Evolutionary conservation across 92 coral and sea anemone genomes (phyloP).

Genomic region (Siderastrea siderea): DNA sequence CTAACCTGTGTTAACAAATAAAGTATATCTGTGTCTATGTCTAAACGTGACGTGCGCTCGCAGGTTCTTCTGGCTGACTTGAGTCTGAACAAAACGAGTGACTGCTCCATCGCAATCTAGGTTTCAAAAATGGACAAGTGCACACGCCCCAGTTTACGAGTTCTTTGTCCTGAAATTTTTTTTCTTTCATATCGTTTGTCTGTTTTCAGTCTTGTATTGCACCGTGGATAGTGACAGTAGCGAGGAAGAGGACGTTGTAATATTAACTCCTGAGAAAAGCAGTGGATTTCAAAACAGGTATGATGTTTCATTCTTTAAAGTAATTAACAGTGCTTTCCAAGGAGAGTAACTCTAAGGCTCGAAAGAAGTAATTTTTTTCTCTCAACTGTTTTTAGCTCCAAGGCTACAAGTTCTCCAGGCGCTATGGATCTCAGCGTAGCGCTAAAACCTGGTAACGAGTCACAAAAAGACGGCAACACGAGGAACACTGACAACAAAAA

Average conservation of each 20-base stretch:
- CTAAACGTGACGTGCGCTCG: too few species aligned
- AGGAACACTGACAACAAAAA: constrained; percentile 17
- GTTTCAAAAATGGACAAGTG: too few species aligned
- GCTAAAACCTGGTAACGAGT: not conserved
- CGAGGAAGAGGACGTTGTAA: constrained; percentile 83
- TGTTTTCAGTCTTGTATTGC: constrained; percentile 18
- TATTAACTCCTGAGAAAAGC: constrained; percentile 60
- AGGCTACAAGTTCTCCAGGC: constrained; percentile 5
- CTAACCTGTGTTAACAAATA: too few species aligned
- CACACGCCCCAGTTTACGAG: too few species aligned
- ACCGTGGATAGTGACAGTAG: constrained; percentile 66
- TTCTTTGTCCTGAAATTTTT: too few species aligned
- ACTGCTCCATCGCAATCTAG: too few species aligned
- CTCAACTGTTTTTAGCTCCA: constrained; percentile 1
- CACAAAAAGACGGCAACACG: not conserved
- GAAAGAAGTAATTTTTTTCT: not conserved
- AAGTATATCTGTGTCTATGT: too few species aligned
- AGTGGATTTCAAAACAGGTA: constrained; percentile 74
- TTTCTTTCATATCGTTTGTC: not conserved
- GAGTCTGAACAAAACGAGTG: too few species aligned
- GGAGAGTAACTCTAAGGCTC: not conserved
- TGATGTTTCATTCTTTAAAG: not conserved
- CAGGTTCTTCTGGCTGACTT: too few species aligned
- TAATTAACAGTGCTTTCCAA: too few species aligned
- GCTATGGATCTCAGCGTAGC: constrained; percentile 33